phyloP scores from a whole-genome alignment of 37 sponge, comb jelly and placozoan genomes.

The Hormiphora californensis region DNA sequence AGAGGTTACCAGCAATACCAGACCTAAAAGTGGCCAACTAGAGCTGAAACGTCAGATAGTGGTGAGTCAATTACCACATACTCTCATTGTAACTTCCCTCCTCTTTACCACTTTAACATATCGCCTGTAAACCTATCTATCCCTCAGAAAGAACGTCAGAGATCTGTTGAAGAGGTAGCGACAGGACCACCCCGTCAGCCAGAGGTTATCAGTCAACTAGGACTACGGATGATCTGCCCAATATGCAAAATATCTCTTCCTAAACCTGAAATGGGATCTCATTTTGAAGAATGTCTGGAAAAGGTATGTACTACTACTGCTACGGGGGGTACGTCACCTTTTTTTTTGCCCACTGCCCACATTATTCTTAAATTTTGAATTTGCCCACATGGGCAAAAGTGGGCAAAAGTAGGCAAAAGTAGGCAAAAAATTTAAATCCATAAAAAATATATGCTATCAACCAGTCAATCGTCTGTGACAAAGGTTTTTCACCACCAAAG shows the following conservation, averaged over 20 bases:
- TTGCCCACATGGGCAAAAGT: no score
- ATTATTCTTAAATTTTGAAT: no score
- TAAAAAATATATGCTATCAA: no score
- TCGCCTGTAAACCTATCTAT: not conserved
- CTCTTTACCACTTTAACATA: not conserved
- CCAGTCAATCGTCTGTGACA: no score
- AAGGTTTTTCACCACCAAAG: no score
- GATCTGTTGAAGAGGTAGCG: not conserved
- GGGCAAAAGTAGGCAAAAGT: no score
- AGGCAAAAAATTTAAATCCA: no score
- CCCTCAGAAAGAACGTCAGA: conserved; percentile 41
- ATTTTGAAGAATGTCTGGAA: conserved; percentile 32
- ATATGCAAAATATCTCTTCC: not conserved
- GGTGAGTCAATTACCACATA: not conserved
- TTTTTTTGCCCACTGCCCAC: no score
- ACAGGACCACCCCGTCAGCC: not conserved
- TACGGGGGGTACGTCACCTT: no score
- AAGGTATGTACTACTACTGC: conserved; percentile 21
- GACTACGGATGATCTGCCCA: conserved; percentile 32
- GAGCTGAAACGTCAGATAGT: conserved; percentile 6
- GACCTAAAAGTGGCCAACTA: not conserved
- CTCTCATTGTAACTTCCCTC: not conserved
- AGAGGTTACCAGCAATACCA: conserved; percentile 15
- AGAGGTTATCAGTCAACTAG: conserved; percentile 1
- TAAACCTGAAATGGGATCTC: conserved; percentile 27